phyloP scores from a whole-genome alignment of 2,113 vertebrate species.

The Oncorhynchus keta region DNA sequence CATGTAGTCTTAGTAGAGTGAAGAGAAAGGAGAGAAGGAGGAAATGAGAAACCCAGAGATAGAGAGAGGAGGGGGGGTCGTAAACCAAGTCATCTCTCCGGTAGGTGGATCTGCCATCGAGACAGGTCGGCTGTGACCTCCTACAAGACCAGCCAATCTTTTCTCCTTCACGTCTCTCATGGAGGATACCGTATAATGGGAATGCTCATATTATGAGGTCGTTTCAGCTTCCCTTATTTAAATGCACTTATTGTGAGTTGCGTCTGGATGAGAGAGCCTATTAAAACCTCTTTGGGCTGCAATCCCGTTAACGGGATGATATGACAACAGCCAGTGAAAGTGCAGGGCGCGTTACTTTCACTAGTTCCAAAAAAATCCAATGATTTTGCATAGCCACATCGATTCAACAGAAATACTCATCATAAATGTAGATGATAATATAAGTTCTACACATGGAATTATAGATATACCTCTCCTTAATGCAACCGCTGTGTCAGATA shows the following conservation, averaged over 20 bases:
- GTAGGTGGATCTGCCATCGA: constrained; percentile 53
- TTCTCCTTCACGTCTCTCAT: constrained; percentile 59
- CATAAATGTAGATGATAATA: too few species aligned
- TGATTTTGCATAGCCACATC: too few species aligned
- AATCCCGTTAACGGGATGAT: too few species aligned
- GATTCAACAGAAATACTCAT: too few species aligned
- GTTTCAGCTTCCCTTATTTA: constrained; percentile 1
- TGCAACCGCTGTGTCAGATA: too few species aligned
- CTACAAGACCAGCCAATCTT: constrained; percentile 25
- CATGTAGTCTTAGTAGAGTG: constrained; percentile 54
- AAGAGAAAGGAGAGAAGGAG: background rate
- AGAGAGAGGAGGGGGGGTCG: constrained; percentile 49
- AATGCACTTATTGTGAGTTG: too few species aligned
- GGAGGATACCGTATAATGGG: constrained; percentile 46
- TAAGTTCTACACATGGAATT: too few species aligned
- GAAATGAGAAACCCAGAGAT: constrained; percentile 12
- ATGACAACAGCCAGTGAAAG: too few species aligned
- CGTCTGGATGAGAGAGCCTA: constrained; percentile 50
- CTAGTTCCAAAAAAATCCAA: too few species aligned
- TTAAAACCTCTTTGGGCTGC: constrained; percentile 23
- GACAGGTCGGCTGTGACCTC: constrained; percentile 61
- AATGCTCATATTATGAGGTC: constrained; percentile 25
- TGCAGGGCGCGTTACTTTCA: too few species aligned
- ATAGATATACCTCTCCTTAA: too few species aligned
- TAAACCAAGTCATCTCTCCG: constrained; percentile 66